These are phyloP conservation scores for Physeter macrocephalus DNA, from an alignment of 2,113 vertebrate species.

Conservation along the genomic window DNA sequence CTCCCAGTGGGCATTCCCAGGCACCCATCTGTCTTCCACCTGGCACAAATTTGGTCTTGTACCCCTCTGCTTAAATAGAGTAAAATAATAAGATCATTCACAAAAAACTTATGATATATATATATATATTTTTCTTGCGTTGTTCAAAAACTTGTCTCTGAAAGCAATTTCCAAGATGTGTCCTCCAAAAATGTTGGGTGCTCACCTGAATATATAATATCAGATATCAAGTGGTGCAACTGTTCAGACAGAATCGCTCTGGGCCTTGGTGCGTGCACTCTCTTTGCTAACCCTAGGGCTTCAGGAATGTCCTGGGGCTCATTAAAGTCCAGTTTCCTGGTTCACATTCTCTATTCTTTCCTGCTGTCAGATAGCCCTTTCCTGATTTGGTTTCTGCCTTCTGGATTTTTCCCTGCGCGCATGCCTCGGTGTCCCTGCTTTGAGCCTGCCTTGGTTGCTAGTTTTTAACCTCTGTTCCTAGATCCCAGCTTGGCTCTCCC, in stretches of 20 bases:
- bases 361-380: neutral
- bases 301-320: neutral
- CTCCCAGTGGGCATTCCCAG: neutral
- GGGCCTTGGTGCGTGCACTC: neutral
- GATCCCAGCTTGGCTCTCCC: neutral
- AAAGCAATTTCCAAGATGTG: neutral
- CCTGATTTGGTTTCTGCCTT: neutral
- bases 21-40: neutral
- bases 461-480: neutral
- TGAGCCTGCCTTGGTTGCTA: neutral
- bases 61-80: neutral
- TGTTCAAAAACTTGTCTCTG: neutral
- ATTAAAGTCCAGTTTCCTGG: neutral
- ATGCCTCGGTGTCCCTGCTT: neutral
- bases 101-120: neutral
- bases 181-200: neutral
- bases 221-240: neutral
- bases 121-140: neutral
- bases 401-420: neutral
- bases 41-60: neutral
- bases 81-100: neutral
- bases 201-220: neutral
- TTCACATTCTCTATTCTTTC: neutral
- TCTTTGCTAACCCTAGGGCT: neutral
- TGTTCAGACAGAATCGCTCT: neutral